phyloP scores from a whole-genome alignment of 2,797 vertebrate species.

The Neosilurus hyrtlii region DNA sequence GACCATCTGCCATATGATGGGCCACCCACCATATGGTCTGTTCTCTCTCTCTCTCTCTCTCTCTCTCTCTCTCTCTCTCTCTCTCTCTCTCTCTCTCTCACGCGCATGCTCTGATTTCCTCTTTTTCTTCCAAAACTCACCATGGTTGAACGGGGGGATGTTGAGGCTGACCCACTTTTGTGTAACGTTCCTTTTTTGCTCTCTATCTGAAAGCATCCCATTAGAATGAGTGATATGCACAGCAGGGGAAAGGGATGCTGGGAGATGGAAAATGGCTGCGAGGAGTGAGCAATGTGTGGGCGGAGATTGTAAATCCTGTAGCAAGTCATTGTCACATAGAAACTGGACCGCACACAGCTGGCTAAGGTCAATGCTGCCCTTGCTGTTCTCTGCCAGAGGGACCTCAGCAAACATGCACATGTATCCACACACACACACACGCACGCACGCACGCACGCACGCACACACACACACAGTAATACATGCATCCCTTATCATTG shows the following conservation, averaged over 20 bases:
- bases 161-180: slow-evolving; percentile 56
- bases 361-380: slow-evolving; percentile 16
- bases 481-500: not conserved
- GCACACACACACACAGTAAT: slow-evolving; percentile 27
- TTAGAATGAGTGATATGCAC: slow-evolving; percentile 58
- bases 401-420: not conserved
- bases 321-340: slow-evolving; percentile 48
- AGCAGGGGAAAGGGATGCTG: slow-evolving; percentile 51
- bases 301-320: slow-evolving; percentile 57
- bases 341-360: slow-evolving; percentile 40
- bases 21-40: slow-evolving; percentile 26
- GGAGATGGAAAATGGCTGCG: slow-evolving; percentile 64
- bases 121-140: slow-evolving; percentile 18
- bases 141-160: not conserved
- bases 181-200: slow-evolving; percentile 11
- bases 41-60: slow-evolving; percentile 7
- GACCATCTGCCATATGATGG: slow-evolving; percentile 54
- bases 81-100: slow-evolving; percentile 9
- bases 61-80: not conserved
- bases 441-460: slow-evolving; percentile 14
- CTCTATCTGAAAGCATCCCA: slow-evolving; percentile 47
- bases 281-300: slow-evolving; percentile 59
- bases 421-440: slow-evolving; percentile 7
- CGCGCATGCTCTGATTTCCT: not conserved
- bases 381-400: slow-evolving; percentile 30